Base-by-base conservation (phyloP, 1,140 invertebrate genomes). In the Calephelis virginiensis region DNA sequence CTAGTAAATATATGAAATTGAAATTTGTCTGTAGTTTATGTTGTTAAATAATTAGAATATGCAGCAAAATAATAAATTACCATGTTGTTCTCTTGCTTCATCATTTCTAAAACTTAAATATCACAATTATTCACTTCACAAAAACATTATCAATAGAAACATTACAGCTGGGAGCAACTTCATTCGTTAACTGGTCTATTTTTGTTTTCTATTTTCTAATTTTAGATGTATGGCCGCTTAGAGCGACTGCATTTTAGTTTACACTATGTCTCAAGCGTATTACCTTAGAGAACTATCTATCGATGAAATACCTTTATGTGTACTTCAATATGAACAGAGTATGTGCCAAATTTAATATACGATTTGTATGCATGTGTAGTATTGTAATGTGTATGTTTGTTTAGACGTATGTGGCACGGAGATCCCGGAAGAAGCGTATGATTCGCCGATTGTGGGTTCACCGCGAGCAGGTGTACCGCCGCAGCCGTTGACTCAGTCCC, bases 131-230 rank as follows among this genome's bases (percentile, higher is more conserved):
- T 59, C 53, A 59, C 53, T 37, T 59, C 28, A 56, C 28, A 56
- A 59, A 59, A 12, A 37, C 37, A 12, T 59, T 37, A 59, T 56
- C 17, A 56, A 56, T 38, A 28, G 53, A 59, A 62, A 28, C 46
- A 62, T 47, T 56, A 45, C 50, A 64, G 56, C 38, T 43, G 17
- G 12, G 13, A 64, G 49, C 43, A 59, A 77, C 64, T 76, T 71
- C 66, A 74, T 69, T 64, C 67, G 46, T 60, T 61, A 53, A 71
- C 65, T 69, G 64, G 73, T 74, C 78, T 75, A 82, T 81, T 82
- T 81, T 83, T 84, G 78, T 64, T 85, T 77, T 81, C 82, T 79
- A 86, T 80, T 84, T 81, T 86, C 86, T 90, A 89, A 83, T 78
- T 83, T 76, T 90, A 90, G 82, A 64, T 70, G 63, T 67, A 69